Percentiles rank a stretch among this genome's conserved stretches.
phyloP scores from a whole-genome alignment of 2,888 invertebrate species.

The Baccha elongata region DNA sequence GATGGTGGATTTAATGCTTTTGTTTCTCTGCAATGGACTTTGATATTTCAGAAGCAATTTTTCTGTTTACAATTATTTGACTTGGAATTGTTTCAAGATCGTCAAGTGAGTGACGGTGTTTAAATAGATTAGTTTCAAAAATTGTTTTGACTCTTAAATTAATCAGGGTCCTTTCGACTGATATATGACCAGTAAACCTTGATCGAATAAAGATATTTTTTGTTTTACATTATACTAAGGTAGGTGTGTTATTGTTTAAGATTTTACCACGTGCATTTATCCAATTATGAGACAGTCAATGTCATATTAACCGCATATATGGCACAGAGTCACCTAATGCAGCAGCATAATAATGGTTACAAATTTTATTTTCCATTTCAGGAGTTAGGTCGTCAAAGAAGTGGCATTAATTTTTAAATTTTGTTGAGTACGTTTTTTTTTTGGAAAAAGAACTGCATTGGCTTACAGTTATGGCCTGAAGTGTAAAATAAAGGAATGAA shows the following conservation, averaged over 20 bases:
- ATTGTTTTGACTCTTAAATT: neutral
- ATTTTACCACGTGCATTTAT: neutral
- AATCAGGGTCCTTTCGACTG: constrained; percentile 16
- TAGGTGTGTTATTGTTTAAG: neutral
- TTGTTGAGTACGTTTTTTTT: too few species aligned
- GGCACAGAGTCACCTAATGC: constrained; percentile 3
- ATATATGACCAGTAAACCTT: constrained; percentile 11
- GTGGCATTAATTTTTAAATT: constrained; percentile 3
- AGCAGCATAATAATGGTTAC: neutral
- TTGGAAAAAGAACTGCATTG: neutral
- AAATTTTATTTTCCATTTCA: constrained; percentile 32
- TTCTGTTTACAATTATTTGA: neutral
- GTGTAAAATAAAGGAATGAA: neutral
- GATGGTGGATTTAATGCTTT: constrained; percentile 30
- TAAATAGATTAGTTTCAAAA: constrained; percentile 8
- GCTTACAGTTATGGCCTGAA: neutral
- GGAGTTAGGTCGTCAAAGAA: constrained; percentile 10
- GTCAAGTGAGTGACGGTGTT: constrained; percentile 26
- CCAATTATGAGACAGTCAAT: constrained; percentile 34
- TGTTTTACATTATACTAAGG: neutral
- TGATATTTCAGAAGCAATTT: constrained; percentile 4
- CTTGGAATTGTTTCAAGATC: constrained; percentile 44
- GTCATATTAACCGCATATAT: constrained; percentile 45
- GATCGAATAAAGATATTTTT: constrained; percentile 2
- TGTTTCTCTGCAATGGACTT: constrained; percentile 6